Conservation (phyloP, 2,888 invertebrate species). For the Sycophila texana region DNA sequence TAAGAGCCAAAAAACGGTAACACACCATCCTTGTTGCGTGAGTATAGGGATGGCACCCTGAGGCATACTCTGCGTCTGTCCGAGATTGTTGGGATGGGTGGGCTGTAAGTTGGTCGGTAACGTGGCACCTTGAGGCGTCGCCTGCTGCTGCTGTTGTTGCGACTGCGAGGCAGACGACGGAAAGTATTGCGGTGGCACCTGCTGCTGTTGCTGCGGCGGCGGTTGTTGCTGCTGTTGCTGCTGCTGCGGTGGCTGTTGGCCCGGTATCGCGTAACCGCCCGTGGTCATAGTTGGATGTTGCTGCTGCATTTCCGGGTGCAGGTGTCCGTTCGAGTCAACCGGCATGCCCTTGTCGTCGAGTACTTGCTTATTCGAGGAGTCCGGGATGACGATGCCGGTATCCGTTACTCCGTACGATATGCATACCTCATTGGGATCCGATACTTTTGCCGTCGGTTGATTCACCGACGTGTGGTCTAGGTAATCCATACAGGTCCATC, state of each 20-base stretch:
- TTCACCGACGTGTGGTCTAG: constrained; percentile 85
- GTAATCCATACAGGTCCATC: constrained; percentile 97
- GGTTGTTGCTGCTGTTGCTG: constrained; percentile 75
- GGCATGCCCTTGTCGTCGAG: constrained; percentile 65
- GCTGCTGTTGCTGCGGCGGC: constrained; percentile 64
- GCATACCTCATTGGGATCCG: constrained; percentile 74
- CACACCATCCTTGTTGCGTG: constrained; percentile 64
- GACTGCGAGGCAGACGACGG: constrained; percentile 59
- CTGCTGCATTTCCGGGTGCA: constrained; percentile 66
- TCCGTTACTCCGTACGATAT: constrained; percentile 74
- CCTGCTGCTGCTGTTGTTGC: constrained; percentile 63
- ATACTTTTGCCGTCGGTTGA: constrained; percentile 70
- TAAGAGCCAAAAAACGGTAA: background rate
- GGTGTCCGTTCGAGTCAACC: constrained; percentile 70
- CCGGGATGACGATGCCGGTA: constrained; percentile 69
- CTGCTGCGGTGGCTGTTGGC: constrained; percentile 72
- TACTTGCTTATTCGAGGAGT: constrained; percentile 63
- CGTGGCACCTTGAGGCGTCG: constrained; percentile 80
- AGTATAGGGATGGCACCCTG: constrained; percentile 80
- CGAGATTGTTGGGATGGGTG: constrained; percentile 77
- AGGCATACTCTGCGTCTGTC: constrained; percentile 79
- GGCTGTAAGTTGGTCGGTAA: constrained; percentile 80
- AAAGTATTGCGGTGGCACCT: constrained; percentile 65
- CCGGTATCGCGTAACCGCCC: background rate
- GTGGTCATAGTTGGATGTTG: constrained; percentile 23